Evolutionary conservation across 2,113 vertebrate genomes (phyloP), one percentile per base, ranked within the genome.

Genomic region (Tupaia tana): DNA sequence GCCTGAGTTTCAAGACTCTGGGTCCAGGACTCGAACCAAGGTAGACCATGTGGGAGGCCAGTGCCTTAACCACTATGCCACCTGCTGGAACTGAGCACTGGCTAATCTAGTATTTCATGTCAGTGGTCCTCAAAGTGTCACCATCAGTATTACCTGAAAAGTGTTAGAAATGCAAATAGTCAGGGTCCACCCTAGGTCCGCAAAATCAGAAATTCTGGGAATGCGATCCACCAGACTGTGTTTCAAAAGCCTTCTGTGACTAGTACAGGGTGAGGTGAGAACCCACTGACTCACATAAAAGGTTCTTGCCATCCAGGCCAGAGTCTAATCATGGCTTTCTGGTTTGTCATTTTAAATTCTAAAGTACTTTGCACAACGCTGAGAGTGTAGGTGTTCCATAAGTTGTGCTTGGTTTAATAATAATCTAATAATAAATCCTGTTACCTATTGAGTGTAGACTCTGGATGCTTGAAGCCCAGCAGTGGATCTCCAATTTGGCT

Each of bases 401-500:
- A 85, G 56, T 69, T 56, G 80, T 9, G 73, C 11, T 25, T 75
- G 61, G 29, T 63, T 84, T 89, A 58, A 58, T 27, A 73, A 74
- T 78, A 67, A 25, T 81, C 52, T 94, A 77, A 91, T 56, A 67
- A 95, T 31, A 78, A 93, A 78, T 78, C 27, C 24, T 85, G 16
- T 89, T 59, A n/a, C 56, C 63, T 78, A n/a, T 70, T 86, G 74
- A 79, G 27, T 69, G 31, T 29, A 66, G 27, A 61, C 29, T 91
- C 67, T 79, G 31, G 94, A 43, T 80, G 10, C 43, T 52, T 22
- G 56, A 84, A 61, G 10, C 12, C 58, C 58, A 14, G 81, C 73
- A 19, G 3, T 64, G 54, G 16, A 19, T 6, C 54, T 31, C 18
- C 27, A 58, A 70, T 95, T 91, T 92, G 64, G 67, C 87, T 85